Evolutionary conservation across 2,113 vertebrate species (phyloP), one percentile per base, ranked within the genome.

Genomic region (Salvelinus namaycush): DNA sequence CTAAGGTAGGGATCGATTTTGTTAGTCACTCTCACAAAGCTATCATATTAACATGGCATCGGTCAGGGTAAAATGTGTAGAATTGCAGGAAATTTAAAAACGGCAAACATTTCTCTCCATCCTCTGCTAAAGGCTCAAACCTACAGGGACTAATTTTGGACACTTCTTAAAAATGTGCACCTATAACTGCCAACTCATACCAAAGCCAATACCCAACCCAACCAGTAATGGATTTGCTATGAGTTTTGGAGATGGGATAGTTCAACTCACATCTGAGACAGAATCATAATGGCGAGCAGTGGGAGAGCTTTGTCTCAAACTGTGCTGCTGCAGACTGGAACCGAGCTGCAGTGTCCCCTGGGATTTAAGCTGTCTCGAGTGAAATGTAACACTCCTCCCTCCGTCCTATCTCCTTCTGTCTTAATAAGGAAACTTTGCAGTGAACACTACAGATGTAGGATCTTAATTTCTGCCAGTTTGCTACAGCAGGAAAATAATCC

Each of bases 131-230:
- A 81, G 83, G 84, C 86, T 81, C 77, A 78, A 84, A 88, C 75
- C 86, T 84, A n/a, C 62, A 29, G 66, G 12, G 72, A 84, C 91
- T 92, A 92, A 92, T 91, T 93, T 87, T 91, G 87, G 92, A 89
- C 76, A 82, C 72, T 83, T 84, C 79, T 81, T 70, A 22, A 24
- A 29, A 77, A 70, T 85, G 75, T 31, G 65, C 18, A 65, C 20
- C 27, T 65, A 57, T 62, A 24, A 84, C 79, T 68, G 26, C 22
- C 62, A 7, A 77, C 29, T 20, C 24, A 49, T 49, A 78, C 54
- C 39, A 39, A 51, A 13, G 76, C 57, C 31, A 27, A 62, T 22
- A 27, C 29, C 18, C 31, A 57, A 13, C 77, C 54, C 65, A 24
- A 57, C 39, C 39, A 44, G 39, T 44, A 44, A 44, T 57, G 54